phyloP scores from a whole-genome alignment of 2,797 vertebrate species.

The Prionace glauca region DNA sequence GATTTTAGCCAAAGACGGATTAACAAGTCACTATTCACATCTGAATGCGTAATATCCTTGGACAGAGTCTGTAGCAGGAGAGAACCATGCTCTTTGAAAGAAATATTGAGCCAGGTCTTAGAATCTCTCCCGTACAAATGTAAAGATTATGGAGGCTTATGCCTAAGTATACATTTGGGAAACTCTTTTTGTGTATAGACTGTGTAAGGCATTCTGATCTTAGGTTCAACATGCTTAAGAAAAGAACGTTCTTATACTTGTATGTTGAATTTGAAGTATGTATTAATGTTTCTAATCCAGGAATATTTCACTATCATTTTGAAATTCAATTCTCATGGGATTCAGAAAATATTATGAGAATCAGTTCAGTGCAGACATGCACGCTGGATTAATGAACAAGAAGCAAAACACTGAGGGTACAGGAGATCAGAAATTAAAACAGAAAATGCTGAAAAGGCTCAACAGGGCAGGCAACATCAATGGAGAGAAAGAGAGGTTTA shows the following conservation, averaged over 20 bases:
- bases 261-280: background rate
- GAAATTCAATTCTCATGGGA: background rate
- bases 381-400: background rate
- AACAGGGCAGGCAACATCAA: background rate
- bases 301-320: background rate
- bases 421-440: background rate
- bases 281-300: background rate
- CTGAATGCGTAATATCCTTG: constrained; percentile 17
- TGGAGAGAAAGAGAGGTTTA: background rate
- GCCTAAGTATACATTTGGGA: constrained; percentile 78
- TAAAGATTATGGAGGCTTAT: constrained; percentile 98
- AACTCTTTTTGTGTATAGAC: constrained; percentile 1
- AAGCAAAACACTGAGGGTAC: background rate
- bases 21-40: constrained; percentile 23
- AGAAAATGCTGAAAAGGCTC: background rate
- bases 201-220: background rate
- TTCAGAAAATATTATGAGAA: background rate
- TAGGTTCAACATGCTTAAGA: background rate
- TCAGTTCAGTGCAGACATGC: background rate
- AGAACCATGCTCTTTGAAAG: constrained; percentile 18
- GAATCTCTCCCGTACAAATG: constrained; percentile 94
- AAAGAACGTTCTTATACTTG: background rate
- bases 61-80: background rate
- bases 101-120: constrained; percentile 85
- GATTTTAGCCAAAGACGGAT: background rate